A percentile compares a stretch with the other conserved stretches of the same genome.
Conservation (phyloP, 2,888 invertebrate genomes). For the Brenthis ino region DNA sequence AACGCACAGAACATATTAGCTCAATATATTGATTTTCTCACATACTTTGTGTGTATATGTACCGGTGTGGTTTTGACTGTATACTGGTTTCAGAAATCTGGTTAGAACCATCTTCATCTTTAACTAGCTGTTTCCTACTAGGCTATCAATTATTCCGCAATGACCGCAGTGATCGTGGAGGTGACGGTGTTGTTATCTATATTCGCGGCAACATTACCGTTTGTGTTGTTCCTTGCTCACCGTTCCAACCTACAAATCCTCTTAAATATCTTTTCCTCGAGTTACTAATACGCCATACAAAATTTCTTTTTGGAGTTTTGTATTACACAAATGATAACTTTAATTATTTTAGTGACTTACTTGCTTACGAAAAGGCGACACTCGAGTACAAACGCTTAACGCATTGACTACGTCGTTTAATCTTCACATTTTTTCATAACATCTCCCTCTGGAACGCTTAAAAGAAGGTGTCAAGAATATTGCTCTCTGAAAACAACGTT, state of each 20-base stretch:
- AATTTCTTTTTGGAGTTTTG: too few species aligned
- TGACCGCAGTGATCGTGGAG: constrained; percentile 11
- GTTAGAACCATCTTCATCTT: not conserved
- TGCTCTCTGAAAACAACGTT: not conserved
- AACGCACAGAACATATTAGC: too few species aligned
- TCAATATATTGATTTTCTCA: too few species aligned
- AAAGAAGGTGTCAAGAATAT: constrained; percentile 16
- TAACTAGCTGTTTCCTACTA: not conserved
- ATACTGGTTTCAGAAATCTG: not conserved
- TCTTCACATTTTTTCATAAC: too few species aligned
- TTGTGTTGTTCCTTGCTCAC: not conserved
- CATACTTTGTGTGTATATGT: too few species aligned
- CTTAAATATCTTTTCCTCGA: not conserved
- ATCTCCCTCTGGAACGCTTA: constrained; percentile 14
- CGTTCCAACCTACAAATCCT: not conserved
- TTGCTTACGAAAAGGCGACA: too few species aligned
- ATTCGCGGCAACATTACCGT: constrained; percentile 9
- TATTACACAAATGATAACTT: too few species aligned
- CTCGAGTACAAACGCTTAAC: too few species aligned
- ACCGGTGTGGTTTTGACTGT: too few species aligned
- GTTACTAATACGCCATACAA: too few species aligned
- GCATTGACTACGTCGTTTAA: too few species aligned
- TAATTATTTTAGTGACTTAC: too few species aligned
- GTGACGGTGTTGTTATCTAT: constrained; percentile 8
- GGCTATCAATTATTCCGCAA: not conserved